Conservation (phyloP, 2,797 vertebrate species). For the Labroides dimidiatus region DNA sequence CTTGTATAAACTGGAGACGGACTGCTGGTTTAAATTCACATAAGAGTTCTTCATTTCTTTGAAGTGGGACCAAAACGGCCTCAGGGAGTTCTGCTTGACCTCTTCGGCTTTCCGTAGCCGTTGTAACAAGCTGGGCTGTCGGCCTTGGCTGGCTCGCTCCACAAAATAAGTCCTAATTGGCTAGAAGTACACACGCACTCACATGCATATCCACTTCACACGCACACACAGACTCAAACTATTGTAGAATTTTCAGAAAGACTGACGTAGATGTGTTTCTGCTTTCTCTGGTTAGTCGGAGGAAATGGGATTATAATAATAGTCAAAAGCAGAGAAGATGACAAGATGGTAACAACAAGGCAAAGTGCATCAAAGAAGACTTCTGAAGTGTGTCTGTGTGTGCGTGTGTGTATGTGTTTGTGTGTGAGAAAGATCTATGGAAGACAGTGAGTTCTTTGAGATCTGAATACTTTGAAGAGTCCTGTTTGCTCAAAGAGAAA, state of each 20-base stretch:
- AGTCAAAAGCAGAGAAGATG: constrained; percentile 23
- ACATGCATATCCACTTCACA: neutral
- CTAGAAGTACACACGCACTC: neutral
- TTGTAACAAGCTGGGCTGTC: constrained; percentile 29
- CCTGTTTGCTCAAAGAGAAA: constrained; percentile 20
- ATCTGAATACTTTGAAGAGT: constrained; percentile 22
- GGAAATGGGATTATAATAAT: constrained; percentile 19
- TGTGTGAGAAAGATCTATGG: constrained; percentile 8
- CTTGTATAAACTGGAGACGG: neutral
- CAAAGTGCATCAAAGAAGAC: constrained; percentile 26
- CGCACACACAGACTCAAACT: neutral
- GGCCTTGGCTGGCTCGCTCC: neutral
- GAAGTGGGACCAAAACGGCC: constrained; percentile 20
- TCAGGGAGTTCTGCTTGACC: constrained; percentile 19
- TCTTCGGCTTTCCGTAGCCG: neutral
- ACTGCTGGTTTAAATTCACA: constrained; percentile 12
- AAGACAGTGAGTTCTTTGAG: constrained; percentile 11
- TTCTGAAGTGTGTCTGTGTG: constrained; percentile 3
- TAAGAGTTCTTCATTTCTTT: constrained; percentile 15
- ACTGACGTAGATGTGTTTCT: constrained; percentile 1
- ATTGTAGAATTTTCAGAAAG: constrained; percentile 7
- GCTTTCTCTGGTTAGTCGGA: constrained; percentile 1
- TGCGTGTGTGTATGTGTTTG: constrained; percentile 2
- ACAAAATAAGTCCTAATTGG: constrained; percentile 22
- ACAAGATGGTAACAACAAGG: constrained; percentile 32